Evolutionary conservation across 2,113 vertebrate species (phyloP).

Genomic region (Poecilia latipinna): DNA sequence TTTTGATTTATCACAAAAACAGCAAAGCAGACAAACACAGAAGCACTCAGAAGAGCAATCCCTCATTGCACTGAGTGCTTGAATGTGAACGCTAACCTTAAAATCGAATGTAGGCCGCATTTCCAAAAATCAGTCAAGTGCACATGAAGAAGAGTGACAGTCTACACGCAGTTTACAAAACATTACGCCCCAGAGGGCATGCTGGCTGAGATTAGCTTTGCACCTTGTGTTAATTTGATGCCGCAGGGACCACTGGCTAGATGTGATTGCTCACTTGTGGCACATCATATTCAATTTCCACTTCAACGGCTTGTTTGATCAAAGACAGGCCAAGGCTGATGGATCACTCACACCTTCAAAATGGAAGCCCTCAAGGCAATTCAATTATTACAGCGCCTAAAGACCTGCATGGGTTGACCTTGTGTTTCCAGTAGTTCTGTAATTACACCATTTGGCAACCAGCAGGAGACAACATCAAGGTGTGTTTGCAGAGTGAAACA

Average conservation of each 20-base stretch:
- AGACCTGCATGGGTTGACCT: slow-evolving; percentile 54
- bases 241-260: slow-evolving; percentile 41
- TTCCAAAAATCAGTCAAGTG: slow-evolving; percentile 63
- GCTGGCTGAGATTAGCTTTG: slow-evolving; percentile 68
- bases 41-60: slow-evolving; percentile 16
- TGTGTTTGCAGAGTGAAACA: slow-evolving; percentile 22
- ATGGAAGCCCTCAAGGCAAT: slow-evolving; percentile 67
- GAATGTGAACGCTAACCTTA: slow-evolving; percentile 34
- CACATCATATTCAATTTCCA: slow-evolving; percentile 80
- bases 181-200: slow-evolving; percentile 58
- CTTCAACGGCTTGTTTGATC: slow-evolving; percentile 71
- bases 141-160: slow-evolving; percentile 62
- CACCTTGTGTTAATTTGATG: slow-evolving; percentile 74
- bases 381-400: slow-evolving; percentile 67
- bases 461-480: slow-evolving; percentile 13
- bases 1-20: slow-evolving; percentile 13
- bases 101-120: slow-evolving; percentile 38
- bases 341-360: slow-evolving; percentile 68
- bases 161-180: slow-evolving; percentile 62
- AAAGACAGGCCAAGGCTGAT: slow-evolving; percentile 58
- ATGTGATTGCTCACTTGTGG: slow-evolving; percentile 70
- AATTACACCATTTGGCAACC: slow-evolving; percentile 61
- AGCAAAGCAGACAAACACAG: background rate
- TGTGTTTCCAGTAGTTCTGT: slow-evolving; percentile 62
- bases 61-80: slow-evolving; percentile 28